Percentiles rank a stretch among this genome's conserved stretches.
These are phyloP conservation scores for Acanthococcus lagerstroemiae DNA, from an alignment of 2,888 invertebrate genomes.

Conservation along the genomic window DNA sequence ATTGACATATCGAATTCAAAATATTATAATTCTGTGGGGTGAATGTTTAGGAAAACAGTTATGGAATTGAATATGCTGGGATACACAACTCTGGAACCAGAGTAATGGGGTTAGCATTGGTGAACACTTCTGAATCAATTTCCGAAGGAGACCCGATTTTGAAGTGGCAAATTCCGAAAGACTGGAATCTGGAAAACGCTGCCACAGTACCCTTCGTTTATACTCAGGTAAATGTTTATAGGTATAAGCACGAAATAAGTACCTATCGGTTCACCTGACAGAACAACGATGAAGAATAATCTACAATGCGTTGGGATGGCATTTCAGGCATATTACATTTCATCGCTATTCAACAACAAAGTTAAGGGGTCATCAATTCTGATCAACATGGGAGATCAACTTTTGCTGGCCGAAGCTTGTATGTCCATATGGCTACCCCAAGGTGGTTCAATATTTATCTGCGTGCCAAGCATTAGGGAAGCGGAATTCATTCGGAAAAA, in stretches of 20 bases:
- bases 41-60: too few species aligned
- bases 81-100: neutral
- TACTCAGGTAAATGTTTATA: too few species aligned
- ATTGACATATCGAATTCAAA: too few species aligned
- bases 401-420: neutral
- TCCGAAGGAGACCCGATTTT: neutral
- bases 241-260: too few species aligned
- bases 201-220: neutral
- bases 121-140: neutral
- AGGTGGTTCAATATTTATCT: neutral
- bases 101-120: neutral
- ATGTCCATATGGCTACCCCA: neutral
- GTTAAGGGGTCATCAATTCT: neutral
- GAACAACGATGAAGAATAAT: too few species aligned
- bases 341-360: neutral
- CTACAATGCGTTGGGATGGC: neutral
- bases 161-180: neutral
- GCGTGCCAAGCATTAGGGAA: neutral
- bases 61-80: neutral
- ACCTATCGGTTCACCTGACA: too few species aligned
- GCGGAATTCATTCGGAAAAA: neutral
- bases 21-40: too few species aligned
- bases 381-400: neutral
- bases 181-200: neutral
- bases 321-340: neutral